Conservation (phyloP, 2,113 vertebrate species). For the Chaetura pelagica region DNA sequence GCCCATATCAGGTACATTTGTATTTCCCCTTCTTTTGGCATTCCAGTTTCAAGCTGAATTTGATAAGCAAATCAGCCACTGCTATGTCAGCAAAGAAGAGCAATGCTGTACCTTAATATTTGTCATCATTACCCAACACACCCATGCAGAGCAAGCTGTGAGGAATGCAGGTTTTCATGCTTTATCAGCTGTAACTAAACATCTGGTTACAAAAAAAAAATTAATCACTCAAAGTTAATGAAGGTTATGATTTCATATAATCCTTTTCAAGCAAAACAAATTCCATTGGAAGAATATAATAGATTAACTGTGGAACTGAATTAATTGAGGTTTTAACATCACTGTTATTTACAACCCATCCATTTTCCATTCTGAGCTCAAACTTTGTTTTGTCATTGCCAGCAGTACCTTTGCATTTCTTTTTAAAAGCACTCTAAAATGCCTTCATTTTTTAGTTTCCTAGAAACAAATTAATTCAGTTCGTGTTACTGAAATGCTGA, state of each 20-base stretch:
- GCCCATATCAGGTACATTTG: slow-evolving; percentile 4
- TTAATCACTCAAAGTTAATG: slow-evolving; percentile 62
- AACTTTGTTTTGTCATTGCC: slow-evolving; percentile 55
- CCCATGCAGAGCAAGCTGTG: slow-evolving; percentile 72
- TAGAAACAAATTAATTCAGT: neutral
- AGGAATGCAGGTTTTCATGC: slow-evolving; percentile 66
- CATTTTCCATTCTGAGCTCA: slow-evolving; percentile 16
- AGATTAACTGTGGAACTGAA: slow-evolving; percentile 30
- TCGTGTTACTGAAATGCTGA: neutral
- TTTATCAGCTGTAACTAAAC: slow-evolving; percentile 71
- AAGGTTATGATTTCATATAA: slow-evolving; percentile 60
- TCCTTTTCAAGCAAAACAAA: slow-evolving; percentile 67
- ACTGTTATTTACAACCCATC: slow-evolving; percentile 19
- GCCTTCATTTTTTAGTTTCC: slow-evolving; percentile 10
- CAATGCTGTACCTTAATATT: slow-evolving; percentile 58
- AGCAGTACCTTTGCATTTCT: slow-evolving; percentile 40
- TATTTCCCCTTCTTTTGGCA: slow-evolving; percentile 56
- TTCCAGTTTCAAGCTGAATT: slow-evolving; percentile 58
- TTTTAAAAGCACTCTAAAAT: neutral
- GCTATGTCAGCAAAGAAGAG: slow-evolving; percentile 41
- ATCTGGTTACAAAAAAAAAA: slow-evolving; percentile 58
- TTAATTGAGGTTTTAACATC: slow-evolving; percentile 29
- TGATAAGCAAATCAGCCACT: slow-evolving; percentile 67
- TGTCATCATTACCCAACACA: slow-evolving; percentile 66
- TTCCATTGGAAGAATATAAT: slow-evolving; percentile 39